Conservation (phyloP, 1,140 invertebrate genomes). For the Mercenaria mercenaria region DNA sequence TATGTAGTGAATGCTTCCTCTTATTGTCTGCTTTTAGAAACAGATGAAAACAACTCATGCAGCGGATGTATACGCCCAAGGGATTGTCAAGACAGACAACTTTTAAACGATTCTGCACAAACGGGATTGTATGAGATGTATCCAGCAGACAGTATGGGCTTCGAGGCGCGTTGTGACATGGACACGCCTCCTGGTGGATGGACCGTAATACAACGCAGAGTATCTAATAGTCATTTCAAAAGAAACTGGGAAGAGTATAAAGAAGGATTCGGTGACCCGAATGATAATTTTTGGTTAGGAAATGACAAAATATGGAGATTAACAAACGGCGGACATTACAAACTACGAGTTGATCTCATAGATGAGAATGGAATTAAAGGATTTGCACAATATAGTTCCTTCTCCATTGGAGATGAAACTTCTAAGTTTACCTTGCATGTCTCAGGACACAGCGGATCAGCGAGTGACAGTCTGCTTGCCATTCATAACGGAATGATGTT, state of each 20-base stretch:
- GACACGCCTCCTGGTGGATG: conserved; percentile 92
- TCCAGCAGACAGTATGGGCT: neutral
- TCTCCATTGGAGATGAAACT: neutral
- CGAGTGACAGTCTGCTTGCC: neutral
- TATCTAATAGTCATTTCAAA: conserved; percentile 94
- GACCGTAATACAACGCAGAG: conserved; percentile 93
- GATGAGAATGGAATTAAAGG: neutral
- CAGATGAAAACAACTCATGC: neutral
- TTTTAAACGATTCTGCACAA: neutral
- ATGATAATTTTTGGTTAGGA: conserved; percentile 27
- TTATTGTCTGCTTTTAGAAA: too few species aligned
- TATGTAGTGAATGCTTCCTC: too few species aligned
- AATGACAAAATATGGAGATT: conserved; percentile 16
- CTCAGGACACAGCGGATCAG: neutral
- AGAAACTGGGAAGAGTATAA: conserved; percentile 93
- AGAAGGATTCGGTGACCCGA: conserved; percentile 86
- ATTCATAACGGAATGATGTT: neutral
- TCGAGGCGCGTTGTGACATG: neutral
- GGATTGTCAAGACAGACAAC: neutral
- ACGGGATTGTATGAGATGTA: neutral
- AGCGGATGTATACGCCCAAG: neutral
- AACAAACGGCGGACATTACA: conserved; percentile 87
- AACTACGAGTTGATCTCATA: conserved; percentile 25
- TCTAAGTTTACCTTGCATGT: neutral
- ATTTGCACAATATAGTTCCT: neutral